phyloP scores from a whole-genome alignment of 1,140 invertebrate species.

The Phymastichus coffea region DNA sequence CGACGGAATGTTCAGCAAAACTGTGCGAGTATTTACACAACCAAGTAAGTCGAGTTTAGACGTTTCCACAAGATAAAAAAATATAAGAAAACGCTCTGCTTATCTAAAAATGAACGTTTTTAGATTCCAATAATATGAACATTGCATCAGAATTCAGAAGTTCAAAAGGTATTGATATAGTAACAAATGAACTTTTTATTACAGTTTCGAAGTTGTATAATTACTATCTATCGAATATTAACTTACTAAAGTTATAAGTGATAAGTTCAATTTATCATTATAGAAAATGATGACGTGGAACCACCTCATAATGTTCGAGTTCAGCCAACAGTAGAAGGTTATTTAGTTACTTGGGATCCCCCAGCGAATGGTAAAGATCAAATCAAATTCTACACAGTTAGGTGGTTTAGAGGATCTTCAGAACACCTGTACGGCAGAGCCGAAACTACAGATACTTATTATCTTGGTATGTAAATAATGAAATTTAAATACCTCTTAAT shows the following conservation, averaged over 20 bases:
- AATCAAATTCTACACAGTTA: slow-evolving; percentile 62
- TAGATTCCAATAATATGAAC: too few relatives aligned
- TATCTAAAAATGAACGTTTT: too few relatives aligned
- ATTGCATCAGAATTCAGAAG: slow-evolving; percentile 45
- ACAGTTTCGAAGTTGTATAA: too few relatives aligned
- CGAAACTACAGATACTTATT: slow-evolving; percentile 66
- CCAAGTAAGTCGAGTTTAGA: slow-evolving; percentile 42
- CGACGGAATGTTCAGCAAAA: slow-evolving; percentile 87
- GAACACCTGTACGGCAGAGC: slow-evolving; percentile 61
- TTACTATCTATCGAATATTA: not conserved
- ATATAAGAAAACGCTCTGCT: too few relatives aligned
- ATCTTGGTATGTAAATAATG: slow-evolving; percentile 52
- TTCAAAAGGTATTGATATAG: slow-evolving; percentile 32
- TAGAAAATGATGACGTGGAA: slow-evolving; percentile 53
- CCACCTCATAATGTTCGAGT: slow-evolving; percentile 69
- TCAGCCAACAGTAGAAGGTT: slow-evolving; percentile 63
- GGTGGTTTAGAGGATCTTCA: slow-evolving; percentile 62
- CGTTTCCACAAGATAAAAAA: too few relatives aligned
- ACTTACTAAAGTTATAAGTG: not conserved
- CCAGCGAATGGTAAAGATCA: slow-evolving; percentile 62
- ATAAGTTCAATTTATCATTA: not conserved
- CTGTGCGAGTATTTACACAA: slow-evolving; percentile 74
- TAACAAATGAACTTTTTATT: not conserved
- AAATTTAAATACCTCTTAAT: not conserved
- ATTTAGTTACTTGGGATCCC: slow-evolving; percentile 71